These are phyloP conservation scores for Zoanthus gigantus DNA, from an alignment of 92 coral and sea anemone species.

Conservation along the genomic window DNA sequence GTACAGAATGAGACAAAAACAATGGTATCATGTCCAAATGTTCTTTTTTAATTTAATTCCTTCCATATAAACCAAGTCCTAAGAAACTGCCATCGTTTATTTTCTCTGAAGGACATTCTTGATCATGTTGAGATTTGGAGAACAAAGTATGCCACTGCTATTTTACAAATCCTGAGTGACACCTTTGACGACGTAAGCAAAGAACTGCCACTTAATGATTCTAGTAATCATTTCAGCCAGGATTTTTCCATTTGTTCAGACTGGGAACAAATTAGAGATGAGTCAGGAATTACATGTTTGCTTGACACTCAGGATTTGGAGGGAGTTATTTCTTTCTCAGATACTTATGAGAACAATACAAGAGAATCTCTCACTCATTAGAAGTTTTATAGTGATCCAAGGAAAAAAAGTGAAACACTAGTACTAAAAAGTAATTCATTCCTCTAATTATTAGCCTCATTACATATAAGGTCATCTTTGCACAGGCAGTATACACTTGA, in stretches of 20 bases:
- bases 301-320: slow-evolving; percentile 38
- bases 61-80: slow-evolving; percentile 36
- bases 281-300: slow-evolving; percentile 18
- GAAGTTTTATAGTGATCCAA: slow-evolving; percentile 6
- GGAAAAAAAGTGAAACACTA: not conserved
- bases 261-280: slow-evolving; percentile 35
- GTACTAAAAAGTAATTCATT: not conserved
- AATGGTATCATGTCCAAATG: slow-evolving; percentile 28
- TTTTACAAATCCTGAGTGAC: slow-evolving; percentile 27
- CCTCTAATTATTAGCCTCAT: slow-evolving; percentile 7
- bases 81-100: slow-evolving; percentile 13
- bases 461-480: slow-evolving; percentile 13
- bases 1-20: slow-evolving; percentile 20
- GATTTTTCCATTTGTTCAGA: slow-evolving; percentile 30
- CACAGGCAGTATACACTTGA: slow-evolving; percentile 5
- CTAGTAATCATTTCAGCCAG: not conserved
- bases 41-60: slow-evolving; percentile 22
- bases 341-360: slow-evolving; percentile 18
- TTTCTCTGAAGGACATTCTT: slow-evolving; percentile 32
- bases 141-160: slow-evolving; percentile 11
- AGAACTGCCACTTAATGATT: slow-evolving; percentile 23
- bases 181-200: slow-evolving; percentile 27
- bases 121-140: slow-evolving; percentile 31
- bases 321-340: slow-evolving; percentile 31
- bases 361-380: slow-evolving; percentile 14